These are phyloP conservation scores for Ophraella communa DNA, from an alignment of 2,888 invertebrate genomes.

Conservation along the genomic window DNA sequence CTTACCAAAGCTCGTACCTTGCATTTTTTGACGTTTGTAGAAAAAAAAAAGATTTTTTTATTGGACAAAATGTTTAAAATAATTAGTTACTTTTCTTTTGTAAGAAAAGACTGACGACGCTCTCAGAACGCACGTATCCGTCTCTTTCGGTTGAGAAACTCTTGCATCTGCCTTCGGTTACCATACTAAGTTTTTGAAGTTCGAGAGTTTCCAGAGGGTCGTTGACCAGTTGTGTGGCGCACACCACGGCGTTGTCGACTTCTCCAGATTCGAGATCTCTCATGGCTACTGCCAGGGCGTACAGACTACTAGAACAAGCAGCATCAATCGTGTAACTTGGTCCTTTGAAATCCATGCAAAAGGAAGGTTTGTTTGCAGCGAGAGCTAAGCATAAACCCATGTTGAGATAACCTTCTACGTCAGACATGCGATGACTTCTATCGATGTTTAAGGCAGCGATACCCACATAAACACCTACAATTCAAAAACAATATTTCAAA, in stretches of 20 bases:
- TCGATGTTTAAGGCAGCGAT: conserved; percentile 13
- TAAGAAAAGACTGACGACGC: conserved; percentile 57
- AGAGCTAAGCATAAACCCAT: conserved; percentile 33
- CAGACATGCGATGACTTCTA: conserved; percentile 17
- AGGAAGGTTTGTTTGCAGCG: conserved; percentile 44
- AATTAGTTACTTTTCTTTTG: conserved; percentile 53
- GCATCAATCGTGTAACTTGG: conserved; percentile 46
- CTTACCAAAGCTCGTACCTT: no score
- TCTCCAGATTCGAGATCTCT: conserved; percentile 34
- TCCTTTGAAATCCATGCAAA: conserved; percentile 45
- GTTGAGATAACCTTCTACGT: conserved; percentile 37
- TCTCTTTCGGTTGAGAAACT: conserved; percentile 39
- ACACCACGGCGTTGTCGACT: conserved; percentile 36
- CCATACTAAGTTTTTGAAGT: conserved; percentile 35
- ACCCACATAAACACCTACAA: conserved; percentile 41
- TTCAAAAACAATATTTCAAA: neutral
- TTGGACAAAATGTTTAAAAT: neutral
- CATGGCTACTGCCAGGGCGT: conserved; percentile 41
- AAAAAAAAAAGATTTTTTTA: no score
- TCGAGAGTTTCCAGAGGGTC: conserved; percentile 42
- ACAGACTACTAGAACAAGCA: conserved; percentile 44
- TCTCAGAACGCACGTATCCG: conserved; percentile 57
- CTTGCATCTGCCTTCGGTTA: conserved; percentile 24
- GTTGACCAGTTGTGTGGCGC: conserved; percentile 38
- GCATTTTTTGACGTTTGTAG: no score